A percentile compares a stretch with the other conserved stretches of the same genome.
These are phyloP conservation scores for Callinectes sapidus DNA, from an alignment of 2,888 invertebrate species.

Conservation along the genomic window DNA sequence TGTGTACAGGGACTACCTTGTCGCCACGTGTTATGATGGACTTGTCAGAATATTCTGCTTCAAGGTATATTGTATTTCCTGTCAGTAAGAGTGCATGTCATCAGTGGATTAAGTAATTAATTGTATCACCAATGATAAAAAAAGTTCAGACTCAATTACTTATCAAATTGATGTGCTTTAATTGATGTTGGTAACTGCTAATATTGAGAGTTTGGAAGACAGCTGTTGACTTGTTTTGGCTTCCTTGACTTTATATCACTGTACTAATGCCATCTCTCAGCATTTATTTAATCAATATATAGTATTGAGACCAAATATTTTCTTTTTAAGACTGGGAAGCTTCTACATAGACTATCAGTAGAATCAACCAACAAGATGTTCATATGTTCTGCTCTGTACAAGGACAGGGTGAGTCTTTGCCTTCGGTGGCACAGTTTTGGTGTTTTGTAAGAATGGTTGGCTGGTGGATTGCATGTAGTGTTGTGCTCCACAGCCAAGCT, in stretches of 20 bases:
- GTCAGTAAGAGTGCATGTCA: not conserved
- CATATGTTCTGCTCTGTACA: slow-evolving; percentile 68
- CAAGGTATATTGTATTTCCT: slow-evolving; percentile 39
- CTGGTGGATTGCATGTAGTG: no score
- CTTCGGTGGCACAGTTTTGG: not conserved
- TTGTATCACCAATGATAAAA: not conserved
- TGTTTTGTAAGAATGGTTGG: not conserved
- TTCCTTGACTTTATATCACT: not conserved
- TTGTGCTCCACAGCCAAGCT: no score
- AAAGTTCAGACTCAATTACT: not conserved
- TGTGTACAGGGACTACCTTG: slow-evolving; percentile 45
- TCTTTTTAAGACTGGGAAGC: slow-evolving; percentile 54
- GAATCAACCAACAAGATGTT: slow-evolving; percentile 61
- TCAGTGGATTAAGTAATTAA: not conserved
- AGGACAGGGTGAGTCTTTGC: slow-evolving; percentile 61
- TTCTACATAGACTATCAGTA: slow-evolving; percentile 58
- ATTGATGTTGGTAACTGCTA: not conserved
- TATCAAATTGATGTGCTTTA: not conserved
- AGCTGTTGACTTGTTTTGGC: not conserved
- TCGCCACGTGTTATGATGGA: slow-evolving; percentile 69
- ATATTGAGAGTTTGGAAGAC: not conserved
- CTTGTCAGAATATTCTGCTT: slow-evolving; percentile 63
- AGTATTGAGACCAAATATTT: not conserved
- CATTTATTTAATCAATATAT: not conserved
- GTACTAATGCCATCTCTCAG: not conserved